Base-by-base conservation (phyloP, 2,888 invertebrate genomes). In the Drosophila atroscutellata region DNA sequence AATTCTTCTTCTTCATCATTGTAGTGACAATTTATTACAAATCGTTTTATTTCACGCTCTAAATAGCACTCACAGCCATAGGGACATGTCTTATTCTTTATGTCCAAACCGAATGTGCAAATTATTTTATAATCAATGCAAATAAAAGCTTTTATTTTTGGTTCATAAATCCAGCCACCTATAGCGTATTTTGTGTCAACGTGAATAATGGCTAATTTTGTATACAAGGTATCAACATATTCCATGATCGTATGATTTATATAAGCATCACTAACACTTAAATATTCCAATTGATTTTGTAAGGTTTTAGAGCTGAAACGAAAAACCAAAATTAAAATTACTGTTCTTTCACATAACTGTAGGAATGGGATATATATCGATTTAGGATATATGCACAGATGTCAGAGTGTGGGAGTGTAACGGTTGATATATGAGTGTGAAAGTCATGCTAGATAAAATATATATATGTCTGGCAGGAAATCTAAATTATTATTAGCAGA, bases 71-170 rank as follows among this genome's bases (percentile, higher is more conserved):
- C 2, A 34, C 51, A 52, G 51, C 15, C 51, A 52, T 0, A 5
- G 20, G 51, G 51, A 15, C 51, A 52, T 15, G 13, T 13, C 7
- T 34, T 52, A 6, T 24, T 32, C 4, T 34, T 34, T 15, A 52
- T 52, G 15, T 52, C 51, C 1, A 13, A 3, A 8, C 3, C 30
- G 2, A 52, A 52, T 8, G 0, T 20, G 24, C 51, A 52, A 3
- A 1, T 2, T 8, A 0, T 4, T 0, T 1, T 0, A 15, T 0
- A 0, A 24, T 15, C 1, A 6, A 1, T 51, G 34, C 51, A 52
- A 15, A 52, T 34, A 20, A 34, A 34, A 4, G 51, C 34, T 13
- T 20, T 34, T 4, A 24, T 34, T 7, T 34, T 34, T 24, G 15
- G 3, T 7, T 9, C 1, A 15, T 24, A 15, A 7, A 34, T 20